Percentiles rank a stretch among this genome's conserved stretches.
Evolutionary conservation across 2,888 invertebrate species (phyloP).

Genomic region (Epirrita christyi): DNA sequence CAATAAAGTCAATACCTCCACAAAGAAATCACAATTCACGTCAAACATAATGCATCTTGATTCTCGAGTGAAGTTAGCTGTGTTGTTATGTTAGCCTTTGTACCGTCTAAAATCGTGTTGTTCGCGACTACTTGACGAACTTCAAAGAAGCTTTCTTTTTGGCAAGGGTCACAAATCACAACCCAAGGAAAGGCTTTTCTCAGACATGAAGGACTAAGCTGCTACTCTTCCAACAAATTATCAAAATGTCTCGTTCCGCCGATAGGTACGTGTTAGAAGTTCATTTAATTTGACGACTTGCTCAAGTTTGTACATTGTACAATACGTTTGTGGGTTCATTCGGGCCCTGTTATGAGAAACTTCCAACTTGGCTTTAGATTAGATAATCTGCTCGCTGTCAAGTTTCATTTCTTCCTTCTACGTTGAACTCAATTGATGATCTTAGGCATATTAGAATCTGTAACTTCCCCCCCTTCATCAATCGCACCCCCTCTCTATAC

Average conservation of each 20-base stretch:
- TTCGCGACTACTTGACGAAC: no score
- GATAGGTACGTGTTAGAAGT: slow-evolving; percentile 32
- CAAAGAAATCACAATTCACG: background rate
- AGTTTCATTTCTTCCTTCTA: slow-evolving; percentile 1
- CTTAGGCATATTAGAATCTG: no score
- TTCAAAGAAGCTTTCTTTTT: no score
- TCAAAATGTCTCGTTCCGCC: background rate
- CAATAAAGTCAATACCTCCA: slow-evolving; percentile 9
- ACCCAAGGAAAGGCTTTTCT: no score
- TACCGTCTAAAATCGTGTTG: background rate
- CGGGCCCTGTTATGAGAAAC: slow-evolving; percentile 21
- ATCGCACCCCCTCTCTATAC: no score
- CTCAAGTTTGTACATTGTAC: slow-evolving; percentile 26
- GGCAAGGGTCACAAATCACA: no score
- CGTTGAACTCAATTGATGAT: no score
- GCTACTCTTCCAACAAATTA: no score
- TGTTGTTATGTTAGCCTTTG: background rate
- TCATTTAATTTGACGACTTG: slow-evolving; percentile 33
- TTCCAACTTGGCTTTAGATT: slow-evolving; percentile 32
- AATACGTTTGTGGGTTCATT: slow-evolving; percentile 25
- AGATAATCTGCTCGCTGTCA: slow-evolving; percentile 27
- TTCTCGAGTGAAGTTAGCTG: background rate
- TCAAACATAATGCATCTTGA: background rate
- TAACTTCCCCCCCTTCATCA: no score
- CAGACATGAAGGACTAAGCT: no score